Percentiles rank a stretch among this genome's conserved stretches.
Evolutionary conservation across 2,888 invertebrate species (phyloP).

Genomic region (Athalia rosae): DNA sequence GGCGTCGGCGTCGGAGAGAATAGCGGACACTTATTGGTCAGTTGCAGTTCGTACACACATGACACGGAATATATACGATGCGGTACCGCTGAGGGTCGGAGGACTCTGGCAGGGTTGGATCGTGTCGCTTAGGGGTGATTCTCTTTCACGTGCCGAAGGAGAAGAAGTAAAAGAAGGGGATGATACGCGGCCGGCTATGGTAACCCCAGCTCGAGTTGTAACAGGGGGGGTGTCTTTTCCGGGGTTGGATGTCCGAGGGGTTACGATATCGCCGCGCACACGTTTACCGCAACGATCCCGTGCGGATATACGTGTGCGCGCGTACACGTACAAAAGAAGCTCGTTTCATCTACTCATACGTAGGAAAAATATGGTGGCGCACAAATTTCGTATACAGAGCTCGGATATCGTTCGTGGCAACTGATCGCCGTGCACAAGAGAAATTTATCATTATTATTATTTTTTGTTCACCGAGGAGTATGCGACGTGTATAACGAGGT

Average conservation of each 20-base stretch:
- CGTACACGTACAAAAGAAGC: too few species aligned
- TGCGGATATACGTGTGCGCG: too few species aligned
- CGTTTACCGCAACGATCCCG: too few species aligned
- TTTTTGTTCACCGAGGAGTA: too few species aligned
- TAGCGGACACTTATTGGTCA: conserved; percentile 66
- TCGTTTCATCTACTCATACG: too few species aligned
- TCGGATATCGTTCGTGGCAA: too few species aligned
- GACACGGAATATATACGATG: conserved; percentile 57
- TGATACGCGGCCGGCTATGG: conserved; percentile 41
- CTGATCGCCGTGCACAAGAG: too few species aligned
- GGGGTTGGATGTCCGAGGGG: conserved; percentile 36
- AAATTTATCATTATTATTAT: too few species aligned
- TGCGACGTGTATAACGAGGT: too few species aligned
- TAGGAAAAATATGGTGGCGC: too few species aligned
- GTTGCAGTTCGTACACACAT: conserved; percentile 67
- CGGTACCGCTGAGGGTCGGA: conserved; percentile 42
- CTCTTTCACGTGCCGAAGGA: conserved; percentile 43
- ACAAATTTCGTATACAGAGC: too few species aligned
- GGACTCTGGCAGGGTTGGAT: conserved; percentile 48
- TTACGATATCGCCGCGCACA: background rate
- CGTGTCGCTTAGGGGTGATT: conserved; percentile 47
- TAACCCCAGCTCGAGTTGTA: conserved; percentile 59
- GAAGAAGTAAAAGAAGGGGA: conserved; percentile 53
- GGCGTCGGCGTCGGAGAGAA: conserved; percentile 52
- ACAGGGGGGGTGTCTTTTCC: conserved; percentile 53